Conservation (phyloP, 2,113 vertebrate genomes). For the Phrynosoma blainvillii region DNA sequence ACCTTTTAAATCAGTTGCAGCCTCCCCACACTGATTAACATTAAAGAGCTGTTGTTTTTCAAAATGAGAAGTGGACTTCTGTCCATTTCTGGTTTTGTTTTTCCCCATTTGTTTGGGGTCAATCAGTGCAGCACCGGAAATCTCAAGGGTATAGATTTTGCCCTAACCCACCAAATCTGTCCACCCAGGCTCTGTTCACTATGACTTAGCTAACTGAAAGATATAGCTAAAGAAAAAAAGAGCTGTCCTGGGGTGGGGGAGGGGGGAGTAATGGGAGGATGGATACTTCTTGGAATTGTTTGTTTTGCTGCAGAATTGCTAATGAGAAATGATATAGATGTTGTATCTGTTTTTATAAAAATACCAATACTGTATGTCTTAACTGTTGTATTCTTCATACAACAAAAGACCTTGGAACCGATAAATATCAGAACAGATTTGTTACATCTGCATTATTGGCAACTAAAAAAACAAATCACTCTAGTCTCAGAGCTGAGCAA, state of each 20-base stretch:
- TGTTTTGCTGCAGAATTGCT: slow-evolving; percentile 15
- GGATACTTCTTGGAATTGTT: not conserved
- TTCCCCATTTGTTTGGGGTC: no score
- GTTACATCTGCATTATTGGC: slow-evolving; percentile 71
- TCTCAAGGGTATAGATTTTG: no score
- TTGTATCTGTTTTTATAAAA: slow-evolving; percentile 50
- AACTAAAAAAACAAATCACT: slow-evolving; percentile 64
- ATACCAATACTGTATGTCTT: slow-evolving; percentile 41
- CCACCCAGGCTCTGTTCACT: no score
- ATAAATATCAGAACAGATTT: slow-evolving; percentile 72
- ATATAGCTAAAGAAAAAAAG: not conserved
- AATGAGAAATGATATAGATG: slow-evolving; percentile 51
- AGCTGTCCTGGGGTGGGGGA: not conserved
- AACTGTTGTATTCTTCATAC: slow-evolving; percentile 63
- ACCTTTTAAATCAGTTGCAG: no score
- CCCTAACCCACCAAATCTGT: no score
- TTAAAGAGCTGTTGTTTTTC: no score
- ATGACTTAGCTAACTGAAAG: not conserved
- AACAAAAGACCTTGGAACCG: slow-evolving; percentile 63
- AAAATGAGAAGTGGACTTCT: no score
- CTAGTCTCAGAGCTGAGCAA: slow-evolving; percentile 54
- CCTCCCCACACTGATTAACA: no score
- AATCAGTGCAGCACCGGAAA: no score
- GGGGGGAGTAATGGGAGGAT: not conserved
- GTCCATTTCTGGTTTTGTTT: no score